Conservation (phyloP, 2,888 invertebrate genomes). For the Clostera curtula region DNA sequence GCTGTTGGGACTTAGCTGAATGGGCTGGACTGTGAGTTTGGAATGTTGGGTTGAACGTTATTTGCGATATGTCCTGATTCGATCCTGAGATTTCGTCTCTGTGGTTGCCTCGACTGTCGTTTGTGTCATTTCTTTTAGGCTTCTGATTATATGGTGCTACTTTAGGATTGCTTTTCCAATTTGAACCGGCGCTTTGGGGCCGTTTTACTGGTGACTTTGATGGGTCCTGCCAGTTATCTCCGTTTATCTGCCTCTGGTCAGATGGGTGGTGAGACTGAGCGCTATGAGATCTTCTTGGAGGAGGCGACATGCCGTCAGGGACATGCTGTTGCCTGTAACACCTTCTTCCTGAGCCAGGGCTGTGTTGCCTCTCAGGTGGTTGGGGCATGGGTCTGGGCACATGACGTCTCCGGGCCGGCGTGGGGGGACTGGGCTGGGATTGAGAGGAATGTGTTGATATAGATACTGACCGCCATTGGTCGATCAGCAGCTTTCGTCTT, state of each 20-base stretch:
- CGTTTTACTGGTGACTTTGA: constrained; percentile 61
- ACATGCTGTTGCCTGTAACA: constrained; percentile 54
- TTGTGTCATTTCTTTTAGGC: constrained; percentile 49
- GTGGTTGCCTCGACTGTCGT: constrained; percentile 43
- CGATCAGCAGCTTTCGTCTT: constrained; percentile 79
- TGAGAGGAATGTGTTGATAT: constrained; percentile 59
- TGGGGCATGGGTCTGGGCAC: constrained; percentile 43
- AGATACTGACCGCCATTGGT: constrained; percentile 86
- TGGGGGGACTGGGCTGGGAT: constrained; percentile 53
- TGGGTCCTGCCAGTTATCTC: constrained; percentile 59
- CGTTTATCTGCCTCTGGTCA: constrained; percentile 49
- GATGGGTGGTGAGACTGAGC: constrained; percentile 53
- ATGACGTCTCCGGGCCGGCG: constrained; percentile 52
- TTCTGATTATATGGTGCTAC: constrained; percentile 58
- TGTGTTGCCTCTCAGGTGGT: constrained; percentile 55
- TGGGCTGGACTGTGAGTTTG: constrained; percentile 70
- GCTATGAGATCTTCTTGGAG: constrained; percentile 52
- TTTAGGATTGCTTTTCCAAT: constrained; percentile 64
- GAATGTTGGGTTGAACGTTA: constrained; percentile 71
- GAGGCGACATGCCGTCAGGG: constrained; percentile 59
- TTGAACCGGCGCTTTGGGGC: constrained; percentile 59
- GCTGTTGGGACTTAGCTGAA: constrained; percentile 53
- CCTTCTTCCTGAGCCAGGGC: constrained; percentile 45
- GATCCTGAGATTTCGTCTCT: constrained; percentile 39
- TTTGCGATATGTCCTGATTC: constrained; percentile 57